These are phyloP conservation scores for Lepidocolaptes lacrymiger DNA, from an alignment of 2,797 vertebrate genomes.

Conservation along the genomic window DNA sequence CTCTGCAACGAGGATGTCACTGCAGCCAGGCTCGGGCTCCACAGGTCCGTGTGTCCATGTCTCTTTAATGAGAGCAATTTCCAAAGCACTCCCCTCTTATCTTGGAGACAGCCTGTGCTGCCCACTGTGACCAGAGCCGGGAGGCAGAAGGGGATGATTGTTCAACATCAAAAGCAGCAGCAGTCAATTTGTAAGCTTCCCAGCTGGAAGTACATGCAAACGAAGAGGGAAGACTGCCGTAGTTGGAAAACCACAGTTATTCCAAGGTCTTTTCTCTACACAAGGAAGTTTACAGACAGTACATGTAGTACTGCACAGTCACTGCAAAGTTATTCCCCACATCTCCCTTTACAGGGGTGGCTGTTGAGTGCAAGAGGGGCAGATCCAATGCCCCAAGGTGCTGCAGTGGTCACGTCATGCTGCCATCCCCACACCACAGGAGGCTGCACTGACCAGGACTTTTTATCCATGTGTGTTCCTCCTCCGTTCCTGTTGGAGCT, in stretches of 20 bases:
- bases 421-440: not conserved
- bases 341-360: not conserved
- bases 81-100: conserved; percentile 46
- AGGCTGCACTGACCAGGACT: accelerated
- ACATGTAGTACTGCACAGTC: not conserved
- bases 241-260: not conserved
- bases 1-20: not conserved
- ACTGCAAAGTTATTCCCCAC: not conserved
- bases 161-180: conserved; percentile 54
- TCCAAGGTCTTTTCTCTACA: not conserved
- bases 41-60: accelerated
- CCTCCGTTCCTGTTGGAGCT: accelerated
- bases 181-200: conserved; percentile 60
- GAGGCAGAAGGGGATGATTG: conserved; percentile 41
- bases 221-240: not conserved
- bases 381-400: accelerated
- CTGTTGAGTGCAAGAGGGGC: not conserved
- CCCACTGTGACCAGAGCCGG: conserved; percentile 30
- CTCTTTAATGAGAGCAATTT: conserved; percentile 20
- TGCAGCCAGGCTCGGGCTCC: not conserved
- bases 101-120: conserved; percentile 8
- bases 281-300: not conserved
- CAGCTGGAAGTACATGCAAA: conserved; percentile 49
- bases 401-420: not conserved
- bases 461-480: accelerated